Percentiles rank a stretch among this genome's conserved stretches.
phyloP scores from a whole-genome alignment of 2,888 invertebrate species.

The Leucozona laternaria region DNA sequence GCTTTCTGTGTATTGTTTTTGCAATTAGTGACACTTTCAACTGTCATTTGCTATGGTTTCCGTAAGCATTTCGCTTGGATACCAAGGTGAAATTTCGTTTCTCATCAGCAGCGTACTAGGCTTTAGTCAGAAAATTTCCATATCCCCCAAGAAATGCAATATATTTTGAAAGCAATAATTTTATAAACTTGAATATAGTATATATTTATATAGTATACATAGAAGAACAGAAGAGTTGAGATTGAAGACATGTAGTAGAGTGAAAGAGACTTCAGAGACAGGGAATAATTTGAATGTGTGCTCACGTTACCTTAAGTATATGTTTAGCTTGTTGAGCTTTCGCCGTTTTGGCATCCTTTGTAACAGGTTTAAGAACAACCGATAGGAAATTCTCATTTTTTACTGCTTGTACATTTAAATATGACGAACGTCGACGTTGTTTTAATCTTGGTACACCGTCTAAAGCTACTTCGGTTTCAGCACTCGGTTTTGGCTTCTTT shows the following conservation, averaged over 20 bases:
- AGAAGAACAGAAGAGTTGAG: neutral
- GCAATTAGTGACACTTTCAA: too few relatives aligned
- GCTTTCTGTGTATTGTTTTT: too few relatives aligned
- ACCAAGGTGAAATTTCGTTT: too few relatives aligned
- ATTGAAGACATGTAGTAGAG: constrained; percentile 1
- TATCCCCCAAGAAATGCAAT: neutral
- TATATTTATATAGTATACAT: too few relatives aligned
- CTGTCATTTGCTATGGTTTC: too few relatives aligned
- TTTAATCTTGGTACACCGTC: constrained; percentile 80
- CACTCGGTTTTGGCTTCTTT: constrained; percentile 67
- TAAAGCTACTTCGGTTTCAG: constrained; percentile 79
- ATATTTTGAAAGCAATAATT: neutral
- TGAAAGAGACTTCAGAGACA: constrained; percentile 14
- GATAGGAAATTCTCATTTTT: constrained; percentile 86
- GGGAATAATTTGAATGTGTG: neutral
- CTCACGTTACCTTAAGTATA: constrained; percentile 81
- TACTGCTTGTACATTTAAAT: constrained; percentile 84
- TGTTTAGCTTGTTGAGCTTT: constrained; percentile 81
- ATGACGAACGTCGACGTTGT: constrained; percentile 82
- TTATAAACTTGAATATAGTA: neutral
- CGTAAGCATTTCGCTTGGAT: too few relatives aligned
- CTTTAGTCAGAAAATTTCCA: too few relatives aligned
- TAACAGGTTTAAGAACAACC: constrained; percentile 87
- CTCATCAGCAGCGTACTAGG: too few relatives aligned
- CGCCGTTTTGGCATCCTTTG: constrained; percentile 83